phyloP scores from a whole-genome alignment of 1,140 invertebrate species.

The Ceratitis capitata region DNA sequence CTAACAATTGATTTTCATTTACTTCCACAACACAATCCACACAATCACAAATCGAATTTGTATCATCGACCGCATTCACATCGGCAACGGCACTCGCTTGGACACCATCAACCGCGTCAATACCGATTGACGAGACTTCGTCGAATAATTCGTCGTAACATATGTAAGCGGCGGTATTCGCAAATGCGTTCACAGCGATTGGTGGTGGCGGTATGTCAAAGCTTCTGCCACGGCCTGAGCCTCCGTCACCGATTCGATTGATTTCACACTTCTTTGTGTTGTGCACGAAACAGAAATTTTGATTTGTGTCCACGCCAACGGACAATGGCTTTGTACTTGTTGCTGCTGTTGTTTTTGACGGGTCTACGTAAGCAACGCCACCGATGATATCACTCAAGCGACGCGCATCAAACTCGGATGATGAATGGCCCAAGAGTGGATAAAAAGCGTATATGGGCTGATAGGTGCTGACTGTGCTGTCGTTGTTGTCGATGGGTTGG shows the following conservation, averaged over 20 bases:
- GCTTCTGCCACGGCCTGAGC: neutral
- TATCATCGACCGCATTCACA: conserved; percentile 29
- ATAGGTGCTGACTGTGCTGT: neutral
- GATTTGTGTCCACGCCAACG: conserved; percentile 32
- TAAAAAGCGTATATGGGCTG: conserved; percentile 1
- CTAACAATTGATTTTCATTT: neutral
- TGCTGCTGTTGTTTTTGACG: conserved; percentile 30
- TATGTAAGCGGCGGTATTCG: conserved; percentile 46
- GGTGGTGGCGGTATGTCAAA: neutral
- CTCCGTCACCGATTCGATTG: neutral
- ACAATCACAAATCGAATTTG: conserved; percentile 24
- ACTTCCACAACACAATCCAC: neutral
- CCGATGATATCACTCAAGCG: conserved; percentile 41
- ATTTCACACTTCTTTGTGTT: conserved; percentile 23
- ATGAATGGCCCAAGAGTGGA: neutral
- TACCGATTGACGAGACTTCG: conserved; percentile 10
- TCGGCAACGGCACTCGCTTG: conserved; percentile 34
- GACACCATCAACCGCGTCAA: neutral
- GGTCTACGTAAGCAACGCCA: neutral
- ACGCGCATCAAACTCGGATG: conserved; percentile 41
- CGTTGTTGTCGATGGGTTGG: neutral
- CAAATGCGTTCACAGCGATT: neutral
- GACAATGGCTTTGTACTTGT: neutral
- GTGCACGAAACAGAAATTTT: neutral
- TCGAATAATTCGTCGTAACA: conserved; percentile 60